A percentile compares a stretch with the other conserved stretches of the same genome.
Evolutionary conservation across 92 coral and sea anemone species (phyloP).

Genomic region (Parazoanthus atlanticus): DNA sequence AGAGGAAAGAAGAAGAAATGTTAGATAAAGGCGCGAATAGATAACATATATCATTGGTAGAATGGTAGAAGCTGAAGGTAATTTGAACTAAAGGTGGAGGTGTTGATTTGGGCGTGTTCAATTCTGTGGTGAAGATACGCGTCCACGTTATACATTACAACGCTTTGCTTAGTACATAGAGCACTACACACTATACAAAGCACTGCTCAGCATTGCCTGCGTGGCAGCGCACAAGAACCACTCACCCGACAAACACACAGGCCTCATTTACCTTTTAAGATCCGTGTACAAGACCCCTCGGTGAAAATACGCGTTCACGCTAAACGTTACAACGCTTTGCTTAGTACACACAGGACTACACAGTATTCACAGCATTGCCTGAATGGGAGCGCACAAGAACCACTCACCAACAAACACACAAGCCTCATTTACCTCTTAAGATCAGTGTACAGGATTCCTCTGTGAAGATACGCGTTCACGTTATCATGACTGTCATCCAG

Average conservation of each 20-base stretch:
- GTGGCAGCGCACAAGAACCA: neutral
- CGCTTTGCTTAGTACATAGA: neutral
- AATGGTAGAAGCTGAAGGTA: no score
- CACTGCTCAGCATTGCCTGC: neutral
- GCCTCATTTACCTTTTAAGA: slow-evolving; percentile 72
- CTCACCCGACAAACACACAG: neutral
- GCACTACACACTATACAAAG: neutral
- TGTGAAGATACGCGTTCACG: slow-evolving; percentile 84
- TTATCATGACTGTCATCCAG: slow-evolving; percentile 74
- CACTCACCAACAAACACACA: neutral
- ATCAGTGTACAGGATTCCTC: slow-evolving; percentile 96
- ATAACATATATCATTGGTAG: no score
- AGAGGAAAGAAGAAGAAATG: no score
- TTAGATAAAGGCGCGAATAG: no score
- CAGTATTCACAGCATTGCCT: neutral
- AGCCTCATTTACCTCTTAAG: slow-evolving; percentile 72
- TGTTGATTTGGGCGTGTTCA: no score
- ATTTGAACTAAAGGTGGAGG: no score
- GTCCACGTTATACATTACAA: no score
- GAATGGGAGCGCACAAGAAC: neutral
- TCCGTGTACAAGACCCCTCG: slow-evolving; percentile 97
- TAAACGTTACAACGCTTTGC: neutral
- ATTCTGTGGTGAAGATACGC: slow-evolving; percentile 67
- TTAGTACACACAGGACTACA: neutral
- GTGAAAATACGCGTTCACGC: slow-evolving; percentile 84